phyloP scores from a whole-genome alignment of 2,797 vertebrate genomes.

The Enteromius paludinosus region DNA sequence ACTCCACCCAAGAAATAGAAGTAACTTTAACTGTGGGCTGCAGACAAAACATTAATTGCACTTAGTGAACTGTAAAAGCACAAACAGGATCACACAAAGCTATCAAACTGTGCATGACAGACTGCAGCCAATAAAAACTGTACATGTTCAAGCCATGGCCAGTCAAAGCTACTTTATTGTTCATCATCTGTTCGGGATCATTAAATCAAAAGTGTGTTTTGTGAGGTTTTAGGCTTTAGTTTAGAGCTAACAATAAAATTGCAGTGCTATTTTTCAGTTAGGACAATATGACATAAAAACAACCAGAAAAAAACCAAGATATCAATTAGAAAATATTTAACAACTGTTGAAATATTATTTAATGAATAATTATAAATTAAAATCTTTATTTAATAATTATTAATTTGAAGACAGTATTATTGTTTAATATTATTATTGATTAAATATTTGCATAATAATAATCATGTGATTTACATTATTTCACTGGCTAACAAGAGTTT shows the following conservation, averaged over 20 bases:
- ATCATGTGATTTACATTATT: neutral
- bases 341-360: neutral
- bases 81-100: slow-evolving; percentile 16
- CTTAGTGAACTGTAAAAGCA: slow-evolving; percentile 45
- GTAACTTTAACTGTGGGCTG: slow-evolving; percentile 37
- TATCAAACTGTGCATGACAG: slow-evolving; percentile 34
- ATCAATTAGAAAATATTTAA: neutral
- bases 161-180: slow-evolving; percentile 39
- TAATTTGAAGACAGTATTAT: too few species aligned
- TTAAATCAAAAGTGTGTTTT: slow-evolving; percentile 6
- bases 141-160: slow-evolving; percentile 23
- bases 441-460: neutral
- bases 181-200: slow-evolving; percentile 15
- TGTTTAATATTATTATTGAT: neutral
- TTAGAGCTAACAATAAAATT: too few species aligned
- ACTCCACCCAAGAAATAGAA: slow-evolving; percentile 44
- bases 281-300: neutral
- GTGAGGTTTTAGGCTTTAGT: neutral
- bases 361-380: too few species aligned
- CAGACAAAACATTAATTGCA: slow-evolving; percentile 43
- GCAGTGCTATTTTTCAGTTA: neutral
- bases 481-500: neutral
- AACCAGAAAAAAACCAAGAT: neutral
- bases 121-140: slow-evolving; percentile 45
- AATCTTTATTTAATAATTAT: too few species aligned